These are phyloP conservation scores for Anguilla rostrata DNA, from an alignment of 2,113 vertebrate genomes.

Conservation along the genomic window DNA sequence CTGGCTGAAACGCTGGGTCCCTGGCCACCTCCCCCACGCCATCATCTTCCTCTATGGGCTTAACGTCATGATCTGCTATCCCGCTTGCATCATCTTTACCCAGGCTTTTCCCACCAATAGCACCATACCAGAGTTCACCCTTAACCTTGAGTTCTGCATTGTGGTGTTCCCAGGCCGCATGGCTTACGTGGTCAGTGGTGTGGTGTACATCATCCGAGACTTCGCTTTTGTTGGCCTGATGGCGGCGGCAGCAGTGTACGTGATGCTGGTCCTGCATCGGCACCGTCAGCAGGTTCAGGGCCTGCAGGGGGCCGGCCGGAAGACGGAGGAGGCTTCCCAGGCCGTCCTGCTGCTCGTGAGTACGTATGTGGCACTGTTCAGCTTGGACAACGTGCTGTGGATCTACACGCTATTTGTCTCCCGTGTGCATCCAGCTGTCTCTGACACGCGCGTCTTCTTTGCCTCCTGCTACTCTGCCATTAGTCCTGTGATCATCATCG, in stretches of 20 bases:
- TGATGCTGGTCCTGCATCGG: slow-evolving; percentile 30
- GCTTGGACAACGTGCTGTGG: slow-evolving; percentile 39
- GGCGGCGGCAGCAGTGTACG: slow-evolving; percentile 29
- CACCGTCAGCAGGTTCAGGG: slow-evolving; percentile 27
- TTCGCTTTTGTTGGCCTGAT: slow-evolving; percentile 47
- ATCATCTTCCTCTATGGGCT: slow-evolving; percentile 43
- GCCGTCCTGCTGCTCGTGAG: slow-evolving; percentile 34
- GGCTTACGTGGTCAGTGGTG: slow-evolving; percentile 44
- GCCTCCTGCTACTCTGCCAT: slow-evolving; percentile 43
- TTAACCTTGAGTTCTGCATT: slow-evolving; percentile 49
- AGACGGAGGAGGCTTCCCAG: slow-evolving; percentile 28
- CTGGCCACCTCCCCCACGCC: slow-evolving; percentile 30
- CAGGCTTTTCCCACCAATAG: slow-evolving; percentile 25
- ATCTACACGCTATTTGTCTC: slow-evolving; percentile 38
- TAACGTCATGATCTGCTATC: slow-evolving; percentile 29
- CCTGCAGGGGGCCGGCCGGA: slow-evolving; percentile 16
- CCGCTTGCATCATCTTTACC: slow-evolving; percentile 31
- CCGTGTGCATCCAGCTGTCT: slow-evolving; percentile 30
- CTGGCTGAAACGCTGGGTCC: slow-evolving; percentile 31
- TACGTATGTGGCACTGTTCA: slow-evolving; percentile 36
- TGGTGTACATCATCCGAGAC: slow-evolving; percentile 36
- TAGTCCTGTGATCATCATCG: slow-evolving; percentile 40
- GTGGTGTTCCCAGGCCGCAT: slow-evolving; percentile 36
- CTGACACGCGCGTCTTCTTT: slow-evolving; percentile 38
- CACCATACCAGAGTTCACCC: slow-evolving; percentile 29